Base-by-base conservation (phyloP, 2,113 vertebrate species). In the Illadopsis cleaveri region DNA sequence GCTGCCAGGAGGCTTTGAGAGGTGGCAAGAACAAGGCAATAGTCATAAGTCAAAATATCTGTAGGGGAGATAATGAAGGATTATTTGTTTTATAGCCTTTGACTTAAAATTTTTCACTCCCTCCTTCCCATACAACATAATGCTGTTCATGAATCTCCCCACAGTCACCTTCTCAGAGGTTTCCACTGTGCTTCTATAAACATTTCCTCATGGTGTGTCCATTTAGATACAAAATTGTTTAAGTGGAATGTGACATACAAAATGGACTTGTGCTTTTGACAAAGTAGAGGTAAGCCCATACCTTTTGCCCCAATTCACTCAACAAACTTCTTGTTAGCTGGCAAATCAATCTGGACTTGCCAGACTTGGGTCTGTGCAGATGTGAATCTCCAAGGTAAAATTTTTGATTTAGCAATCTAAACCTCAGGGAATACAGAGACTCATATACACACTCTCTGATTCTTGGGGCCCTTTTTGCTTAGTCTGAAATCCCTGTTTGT, bases 401-500 rank as follows among this genome's bases (percentile, higher is more conserved):
- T 66, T 93, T 78, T 44, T 1, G 4, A 73, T 81, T 50, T 48
- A 79, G 53, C 45, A 69, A 16, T 54, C 73, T 44, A 44, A 87
- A 60, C 35, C 27, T 40, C 1, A 1, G 44, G 56, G 45, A 94
- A 78, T n/a, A 75, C 37, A 40, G 24, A 82, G 28, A 84, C 42
- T 37, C 45, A 65, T 94, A 75, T 51, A 82, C 27, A 53, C 25
- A 62, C 25, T 33, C 60, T 95, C 47, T 92, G 77, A 91, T 86
- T 81, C 75, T 65, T 15, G 45, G 61, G 50, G 37, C 77, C 82
- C 62, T 91, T 93, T 96, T 96, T 88, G 87, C 86, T 90, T 79
- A 68, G 33, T 89, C 92, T 91, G 90, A 97, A 70, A 92, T 97
- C 88, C 80, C 31, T 83, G 50, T 92, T 97, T 96, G 45, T 93